Evolutionary conservation across 2,888 invertebrate genomes (phyloP), one percentile per base, ranked within the genome.

Genomic region (Melanchra persicariae): DNA sequence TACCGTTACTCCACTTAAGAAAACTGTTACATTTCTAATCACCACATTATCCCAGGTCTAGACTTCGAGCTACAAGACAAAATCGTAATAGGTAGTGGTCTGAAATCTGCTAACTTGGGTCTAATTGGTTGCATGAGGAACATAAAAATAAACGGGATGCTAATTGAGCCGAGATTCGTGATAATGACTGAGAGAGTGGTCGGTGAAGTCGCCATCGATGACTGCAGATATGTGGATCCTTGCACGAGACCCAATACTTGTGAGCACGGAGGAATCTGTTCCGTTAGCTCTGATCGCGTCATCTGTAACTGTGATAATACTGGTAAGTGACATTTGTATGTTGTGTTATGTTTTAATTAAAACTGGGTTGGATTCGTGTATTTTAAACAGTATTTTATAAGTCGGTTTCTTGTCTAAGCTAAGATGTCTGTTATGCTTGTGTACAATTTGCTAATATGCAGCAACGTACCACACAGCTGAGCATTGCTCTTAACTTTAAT

Each of bases 91-190:
- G 98, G 98, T 70, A 98, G 98, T 87, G 98, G 98, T 57, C 96
- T 98, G 24, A 97, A 97, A 91, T 97, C 96, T 43, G 97, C 97
- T 19, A 97, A 97, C 85, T 93, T 97, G 89, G 98, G 99, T 7
- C 96, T 99, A 66, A 98, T 99, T 62, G 99, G 99, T 37, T 99
- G 99, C 90, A 98, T 99, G 97, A 97, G 98, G 80, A 98, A 98
- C 88, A 97, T 99, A 74, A 97, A 97, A 90, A 98, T 99, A 73
- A 99, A 99, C 89, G 97, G 97, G 17, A 96, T 97, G 74, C 95
- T 97, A 63, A 97, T 99, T 81, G 98, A 99, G 89, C 98, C 99
- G 60, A 87, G 98, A 80, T 97, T 97, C 85, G 97, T 98, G 63
- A 97, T 98, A 80, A 98, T 98, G 90, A 98, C 98, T 7, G 97